phyloP scores from a whole-genome alignment of 1,140 invertebrate species.

The Drosophila nasuta region DNA sequence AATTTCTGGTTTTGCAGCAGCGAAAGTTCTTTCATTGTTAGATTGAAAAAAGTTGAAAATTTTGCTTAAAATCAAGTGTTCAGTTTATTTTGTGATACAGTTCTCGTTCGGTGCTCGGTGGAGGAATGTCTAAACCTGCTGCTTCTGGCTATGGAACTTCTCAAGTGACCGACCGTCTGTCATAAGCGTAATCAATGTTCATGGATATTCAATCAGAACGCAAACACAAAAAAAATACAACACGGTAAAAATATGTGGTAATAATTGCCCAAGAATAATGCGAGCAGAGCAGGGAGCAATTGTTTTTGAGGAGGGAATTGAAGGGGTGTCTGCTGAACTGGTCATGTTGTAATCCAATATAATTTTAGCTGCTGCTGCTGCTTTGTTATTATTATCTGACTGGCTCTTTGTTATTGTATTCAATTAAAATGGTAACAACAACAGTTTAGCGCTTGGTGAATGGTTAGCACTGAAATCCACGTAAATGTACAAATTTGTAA shows the following conservation, averaged over 20 bases:
- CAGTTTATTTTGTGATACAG: slow-evolving; percentile 4
- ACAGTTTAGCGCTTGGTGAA: slow-evolving; percentile 58
- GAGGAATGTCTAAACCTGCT: slow-evolving; percentile 51
- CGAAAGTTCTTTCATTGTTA: background rate
- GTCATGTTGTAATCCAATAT: slow-evolving; percentile 75
- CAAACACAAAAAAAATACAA: slow-evolving; percentile 17
- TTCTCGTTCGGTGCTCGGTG: slow-evolving; percentile 30
- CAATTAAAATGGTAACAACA: slow-evolving; percentile 75
- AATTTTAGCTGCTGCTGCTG: slow-evolving; percentile 66
- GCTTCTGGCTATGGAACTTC: slow-evolving; percentile 65
- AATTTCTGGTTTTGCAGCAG: slow-evolving; percentile 3
- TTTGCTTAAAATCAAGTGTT: slow-evolving; percentile 1
- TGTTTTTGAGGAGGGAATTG: background rate
- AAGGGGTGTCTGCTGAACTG: slow-evolving; percentile 26
- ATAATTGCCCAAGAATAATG: slow-evolving; percentile 76
- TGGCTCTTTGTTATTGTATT: slow-evolving; percentile 61
- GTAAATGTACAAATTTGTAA: slow-evolving; percentile 47
- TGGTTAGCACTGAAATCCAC: slow-evolving; percentile 54
- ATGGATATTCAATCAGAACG: slow-evolving; percentile 72
- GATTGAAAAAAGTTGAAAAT: background rate
- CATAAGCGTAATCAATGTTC: slow-evolving; percentile 65
- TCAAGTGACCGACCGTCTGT: slow-evolving; percentile 71
- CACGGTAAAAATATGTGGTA: slow-evolving; percentile 63
- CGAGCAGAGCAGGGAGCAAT: slow-evolving; percentile 18
- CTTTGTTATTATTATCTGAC: slow-evolving; percentile 52